Evolutionary conservation across 1,140 invertebrate genomes (phyloP).

Genomic region (Drosophila neocordata): DNA sequence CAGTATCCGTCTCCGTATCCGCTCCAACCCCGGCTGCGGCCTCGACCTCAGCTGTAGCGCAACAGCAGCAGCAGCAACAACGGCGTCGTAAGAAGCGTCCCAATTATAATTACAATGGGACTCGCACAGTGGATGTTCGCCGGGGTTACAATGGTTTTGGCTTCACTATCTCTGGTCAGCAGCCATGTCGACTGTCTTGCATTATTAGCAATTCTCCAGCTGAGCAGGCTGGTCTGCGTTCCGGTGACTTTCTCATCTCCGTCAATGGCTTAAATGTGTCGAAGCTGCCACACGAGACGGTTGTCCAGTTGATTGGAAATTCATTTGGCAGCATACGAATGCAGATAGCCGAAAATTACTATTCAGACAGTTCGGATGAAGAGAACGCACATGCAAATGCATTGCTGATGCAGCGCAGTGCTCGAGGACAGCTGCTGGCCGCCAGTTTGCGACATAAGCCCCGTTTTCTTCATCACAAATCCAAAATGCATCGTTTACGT

Average conservation of each 20-base stretch:
- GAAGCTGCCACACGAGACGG: conserved; percentile 95
- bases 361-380: conserved; percentile 88
- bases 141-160: conserved; percentile 94
- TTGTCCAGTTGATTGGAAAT: conserved; percentile 94
- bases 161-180: conserved; percentile 96
- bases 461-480: conserved; percentile 73
- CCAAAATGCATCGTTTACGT: conserved; percentile 69
- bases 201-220: conserved; percentile 93
- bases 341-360: conserved; percentile 94
- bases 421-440: conserved; percentile 53
- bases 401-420: conserved; percentile 46
- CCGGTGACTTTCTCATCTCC: conserved; percentile 95
- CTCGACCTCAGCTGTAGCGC: conserved; percentile 23
- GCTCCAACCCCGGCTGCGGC: conserved; percentile 16
- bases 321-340: conserved; percentile 90
- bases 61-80: conserved; percentile 58
- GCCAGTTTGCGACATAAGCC: conserved; percentile 68
- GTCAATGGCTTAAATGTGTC: conserved; percentile 95
- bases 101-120: conserved; percentile 82
- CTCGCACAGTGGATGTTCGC: conserved; percentile 92
- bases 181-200: conserved; percentile 94
- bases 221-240: conserved; percentile 91
- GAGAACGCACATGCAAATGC: conserved; percentile 65
- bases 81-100: conserved; percentile 83
- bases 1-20: conserved; percentile 2